Evolutionary conservation across 2,888 invertebrate genomes (phyloP), one percentile per base, ranked within the genome.

Genomic region (Drosophila crucigera): DNA sequence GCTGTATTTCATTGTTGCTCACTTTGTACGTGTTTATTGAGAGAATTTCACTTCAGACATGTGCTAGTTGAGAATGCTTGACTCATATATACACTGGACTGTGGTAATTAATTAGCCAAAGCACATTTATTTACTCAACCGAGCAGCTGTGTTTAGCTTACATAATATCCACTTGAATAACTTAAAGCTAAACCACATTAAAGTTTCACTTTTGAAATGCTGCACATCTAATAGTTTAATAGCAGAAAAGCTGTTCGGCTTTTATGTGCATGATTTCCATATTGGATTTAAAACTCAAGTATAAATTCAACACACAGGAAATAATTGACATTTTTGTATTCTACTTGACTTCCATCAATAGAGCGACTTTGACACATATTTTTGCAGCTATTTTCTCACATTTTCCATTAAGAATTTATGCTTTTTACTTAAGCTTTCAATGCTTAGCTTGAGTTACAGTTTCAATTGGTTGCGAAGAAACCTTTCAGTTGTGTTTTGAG

Each of bases 351-450:
- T 19, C 53, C 53, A 39, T 54, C 22, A 33, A 52, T 50, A 16
- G 6, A 33, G 43, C 41, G 35, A 35, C 30, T 52, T 68, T 68
- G 68, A 31, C 70, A 69, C 25, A 31, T 39, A 37, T 69, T 30
- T 55, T 30, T 31, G 14, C 43, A 33, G 30, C 28, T 41, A 39
- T 25, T 69, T 41, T 25, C 2, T 31, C 14, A 16, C 9, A 25
- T 47, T 47, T 58, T 56, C 16, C 33, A 70, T 53, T 53, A 43
- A 37, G n/a, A 52, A 52, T 55, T 73, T 33, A 60, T 73, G 60
- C 55, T 65, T 60, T 60, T 73, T 50, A 52, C 55, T 73, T 66
- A 73, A 60, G 56, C 75, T n/a, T 58, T 56, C 30, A 33, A 56
- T 43, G 50, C 59, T 60, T 54, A n/a, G 49, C 56, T 33, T 50